Conservation (phyloP, 2,888 invertebrate species). For the Lycaena phlaeas region DNA sequence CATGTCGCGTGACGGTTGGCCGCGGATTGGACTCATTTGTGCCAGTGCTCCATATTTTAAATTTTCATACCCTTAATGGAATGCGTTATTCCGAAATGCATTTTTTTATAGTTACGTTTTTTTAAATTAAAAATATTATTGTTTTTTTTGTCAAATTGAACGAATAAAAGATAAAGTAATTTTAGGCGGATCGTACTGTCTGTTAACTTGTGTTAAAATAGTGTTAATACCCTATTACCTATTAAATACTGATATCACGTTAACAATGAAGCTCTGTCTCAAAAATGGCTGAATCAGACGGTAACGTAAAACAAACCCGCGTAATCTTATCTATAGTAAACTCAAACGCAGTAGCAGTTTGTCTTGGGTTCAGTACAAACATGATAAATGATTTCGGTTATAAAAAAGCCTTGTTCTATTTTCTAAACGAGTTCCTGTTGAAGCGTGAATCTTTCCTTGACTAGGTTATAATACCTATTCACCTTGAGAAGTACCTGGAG, state of each 20-base stretch:
- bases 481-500: conserved; percentile 72
- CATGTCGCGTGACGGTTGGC: too few species aligned
- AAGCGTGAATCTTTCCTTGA: conserved; percentile 55
- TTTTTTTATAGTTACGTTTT: too few species aligned
- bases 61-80: too few species aligned
- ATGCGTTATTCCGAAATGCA: too few species aligned
- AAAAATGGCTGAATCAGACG: conserved; percentile 62
- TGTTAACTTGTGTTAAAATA: too few species aligned
- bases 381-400: conserved; percentile 69
- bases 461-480: conserved; percentile 69
- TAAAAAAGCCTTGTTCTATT: conserved; percentile 64
- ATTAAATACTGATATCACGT: conserved; percentile 34
- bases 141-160: too few species aligned
- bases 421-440: conserved; percentile 66
- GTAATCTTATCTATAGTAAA: conserved; percentile 68
- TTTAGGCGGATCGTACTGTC: too few species aligned
- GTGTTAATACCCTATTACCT: conserved; percentile 20
- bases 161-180: too few species aligned
- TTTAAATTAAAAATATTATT: too few species aligned
- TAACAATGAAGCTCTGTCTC: conserved; percentile 62
- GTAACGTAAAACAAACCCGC: conserved; percentile 63
- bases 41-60: too few species aligned
- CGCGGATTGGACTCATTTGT: too few species aligned
- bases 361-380: conserved; percentile 66
- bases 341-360: conserved; percentile 71